Evolutionary conservation across 2,113 vertebrate species (phyloP).

Genomic region (Nycticryphes semicollaris): DNA sequence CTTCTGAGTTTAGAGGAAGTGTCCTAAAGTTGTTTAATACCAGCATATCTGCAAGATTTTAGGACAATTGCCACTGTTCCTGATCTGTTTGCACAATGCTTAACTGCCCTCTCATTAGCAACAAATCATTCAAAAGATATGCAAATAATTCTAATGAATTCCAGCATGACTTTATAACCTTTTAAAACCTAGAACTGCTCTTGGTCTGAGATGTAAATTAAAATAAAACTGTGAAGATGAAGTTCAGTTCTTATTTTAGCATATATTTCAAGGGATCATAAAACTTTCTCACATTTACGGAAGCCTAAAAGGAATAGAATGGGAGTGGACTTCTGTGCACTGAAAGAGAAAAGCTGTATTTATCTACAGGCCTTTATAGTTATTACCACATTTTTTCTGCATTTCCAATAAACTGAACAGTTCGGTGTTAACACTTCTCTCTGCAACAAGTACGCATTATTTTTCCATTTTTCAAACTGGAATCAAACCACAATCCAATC

Average conservation of each 20-base stretch:
- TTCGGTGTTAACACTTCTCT: neutral
- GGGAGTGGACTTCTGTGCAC: neutral
- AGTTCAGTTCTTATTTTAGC: neutral
- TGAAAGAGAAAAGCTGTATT: neutral
- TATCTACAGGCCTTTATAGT: neutral
- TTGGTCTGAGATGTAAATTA: neutral
- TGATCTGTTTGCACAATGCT: neutral
- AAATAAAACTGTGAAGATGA: neutral
- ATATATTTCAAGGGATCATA: neutral
- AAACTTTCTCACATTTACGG: neutral
- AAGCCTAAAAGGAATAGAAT: neutral
- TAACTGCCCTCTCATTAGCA: neutral
- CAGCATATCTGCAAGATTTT: neutral
- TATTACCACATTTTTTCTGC: neutral
- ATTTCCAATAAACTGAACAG: neutral
- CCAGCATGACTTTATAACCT: neutral
- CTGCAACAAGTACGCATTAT: neutral
- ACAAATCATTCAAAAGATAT: neutral
- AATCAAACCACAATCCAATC: neutral
- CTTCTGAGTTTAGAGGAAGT: neutral
- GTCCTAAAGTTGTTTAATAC: neutral
- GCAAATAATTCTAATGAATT: neutral
- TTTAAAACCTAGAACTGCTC: neutral
- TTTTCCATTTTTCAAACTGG: neutral
- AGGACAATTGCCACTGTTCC: neutral